Conservation (phyloP, 2,113 vertebrate species). For the Lagopus muta region DNA sequence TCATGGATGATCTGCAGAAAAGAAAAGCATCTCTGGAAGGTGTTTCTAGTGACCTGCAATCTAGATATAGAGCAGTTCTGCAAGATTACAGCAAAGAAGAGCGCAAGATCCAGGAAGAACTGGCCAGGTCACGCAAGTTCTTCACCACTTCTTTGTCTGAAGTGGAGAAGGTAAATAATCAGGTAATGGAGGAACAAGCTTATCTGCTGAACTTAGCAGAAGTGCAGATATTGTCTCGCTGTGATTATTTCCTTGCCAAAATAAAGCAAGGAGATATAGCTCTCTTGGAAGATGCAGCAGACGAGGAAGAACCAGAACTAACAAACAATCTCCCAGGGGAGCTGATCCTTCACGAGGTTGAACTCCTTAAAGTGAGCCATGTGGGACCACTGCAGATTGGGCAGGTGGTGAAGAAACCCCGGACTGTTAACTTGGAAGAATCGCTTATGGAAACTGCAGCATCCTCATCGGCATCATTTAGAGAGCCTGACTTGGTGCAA, state of each 20-base stretch:
- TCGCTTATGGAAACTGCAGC: conserved; percentile 72
- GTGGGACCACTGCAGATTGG: conserved; percentile 87
- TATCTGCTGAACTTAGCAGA: conserved; percentile 94
- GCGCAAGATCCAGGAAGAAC: conserved; percentile 89
- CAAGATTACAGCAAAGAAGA: conserved; percentile 93
- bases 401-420: conserved; percentile 87
- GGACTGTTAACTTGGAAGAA: conserved; percentile 86
- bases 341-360: conserved; percentile 91
- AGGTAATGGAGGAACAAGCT: conserved; percentile 92
- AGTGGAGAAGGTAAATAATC: conserved; percentile 90
- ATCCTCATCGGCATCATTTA: conserved; percentile 64
- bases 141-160: conserved; percentile 89
- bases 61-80: conserved; percentile 87
- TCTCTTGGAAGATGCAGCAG: conserved; percentile 87
- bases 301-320: conserved; percentile 88
- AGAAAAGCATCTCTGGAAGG: conserved; percentile 88
- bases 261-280: conserved; percentile 92
- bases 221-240: conserved; percentile 93
- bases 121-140: conserved; percentile 87
- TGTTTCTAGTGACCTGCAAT: conserved; percentile 85
- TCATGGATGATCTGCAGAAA: conserved; percentile 89
- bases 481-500: conserved; percentile 82
- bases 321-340: conserved; percentile 83
- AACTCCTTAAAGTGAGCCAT: conserved; percentile 86
- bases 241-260: conserved; percentile 94